phyloP scores from a whole-genome alignment of 2,888 invertebrate species.

The Mythimna lalbum region DNA sequence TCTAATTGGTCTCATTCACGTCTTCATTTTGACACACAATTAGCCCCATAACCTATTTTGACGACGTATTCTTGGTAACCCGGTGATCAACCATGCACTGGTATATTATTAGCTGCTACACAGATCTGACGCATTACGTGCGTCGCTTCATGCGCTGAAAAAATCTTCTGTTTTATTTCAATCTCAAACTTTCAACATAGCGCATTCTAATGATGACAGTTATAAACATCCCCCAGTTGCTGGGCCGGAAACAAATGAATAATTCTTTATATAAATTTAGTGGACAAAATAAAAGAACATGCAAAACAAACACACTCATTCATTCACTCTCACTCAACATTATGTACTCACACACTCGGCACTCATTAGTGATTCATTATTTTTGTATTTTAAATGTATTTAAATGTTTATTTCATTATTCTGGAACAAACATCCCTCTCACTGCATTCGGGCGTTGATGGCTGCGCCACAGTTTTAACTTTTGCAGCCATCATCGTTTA shows the following conservation, averaged over 20 bases:
- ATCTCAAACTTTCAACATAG: conserved; percentile 18
- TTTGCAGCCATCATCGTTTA: too few relatives aligned
- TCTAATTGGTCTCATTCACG: too few relatives aligned
- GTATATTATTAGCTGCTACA: conserved; percentile 31
- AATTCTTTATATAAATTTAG: background rate
- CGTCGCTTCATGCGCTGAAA: background rate
- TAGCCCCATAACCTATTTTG: conserved; percentile 35
- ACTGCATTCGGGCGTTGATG: too few relatives aligned
- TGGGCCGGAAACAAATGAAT: background rate
- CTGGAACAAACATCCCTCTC: too few relatives aligned
- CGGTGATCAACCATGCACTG: conserved; percentile 32
- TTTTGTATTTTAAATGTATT: too few relatives aligned
- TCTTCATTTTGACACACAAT: background rate
- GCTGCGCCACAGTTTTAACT: too few relatives aligned
- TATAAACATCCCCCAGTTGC: background rate
- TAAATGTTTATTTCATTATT: too few relatives aligned
- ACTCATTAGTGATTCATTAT: too few relatives aligned
- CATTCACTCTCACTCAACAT: too few relatives aligned
- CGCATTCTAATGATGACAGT: conserved; percentile 7
- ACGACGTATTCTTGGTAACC: conserved; percentile 9
- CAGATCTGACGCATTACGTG: conserved; percentile 28
- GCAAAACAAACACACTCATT: too few relatives aligned
- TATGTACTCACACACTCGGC: too few relatives aligned
- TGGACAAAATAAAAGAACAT: too few relatives aligned
- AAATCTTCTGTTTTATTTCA: conserved; percentile 23